Evolutionary conservation across 2,113 vertebrate species (phyloP), one percentile per base, ranked within the genome.

Genomic region (Etia nguti): DNA sequence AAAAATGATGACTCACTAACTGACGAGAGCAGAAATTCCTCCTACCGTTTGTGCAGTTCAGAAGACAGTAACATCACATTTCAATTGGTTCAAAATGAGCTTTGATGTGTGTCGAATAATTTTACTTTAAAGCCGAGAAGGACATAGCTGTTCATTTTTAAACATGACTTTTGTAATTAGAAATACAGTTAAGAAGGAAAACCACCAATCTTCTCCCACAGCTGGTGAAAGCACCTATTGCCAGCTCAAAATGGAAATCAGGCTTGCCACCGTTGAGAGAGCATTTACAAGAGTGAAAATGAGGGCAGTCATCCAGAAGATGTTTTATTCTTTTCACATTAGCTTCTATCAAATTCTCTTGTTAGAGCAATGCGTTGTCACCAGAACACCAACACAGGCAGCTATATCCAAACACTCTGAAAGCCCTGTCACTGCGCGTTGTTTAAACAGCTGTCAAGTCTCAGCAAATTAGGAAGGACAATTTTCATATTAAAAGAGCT

Each of bases 311-410:
- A 90, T 65, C 81, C 90, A 83, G 65, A 75, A 81, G 75, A 91
- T 89, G 88, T 90, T 90, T 80, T 65, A 55, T 88, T 84, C 43
- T 68, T 86, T 88, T 88, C 65, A 88, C 82, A 85, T 86, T 89
- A 65, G 75, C 57, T 82, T 83, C 79, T 52, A 60, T 80, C 89
- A 85, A 52, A 84, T 89, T 13, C n/a, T 83, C 84, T 46, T 56
- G 86, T 88, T 84, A 60, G 52, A 89, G 38, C 57, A 75, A 73
- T 68, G 52, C 54, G 41, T 62, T 88, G 79, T 87, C 83, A 92
- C 57, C 59, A 88, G 85, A 83, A 56, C 43, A 57, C n/a, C 9
- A 65, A 70, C 20, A 73, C 20, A 46, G 54, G 48, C 73, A 83
- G 86, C 36, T 36, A 82, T 18, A 65, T 79, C 55, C 62, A 82